phyloP scores from a whole-genome alignment of 2,797 vertebrate species.

The Ptychadena robeensis region DNA sequence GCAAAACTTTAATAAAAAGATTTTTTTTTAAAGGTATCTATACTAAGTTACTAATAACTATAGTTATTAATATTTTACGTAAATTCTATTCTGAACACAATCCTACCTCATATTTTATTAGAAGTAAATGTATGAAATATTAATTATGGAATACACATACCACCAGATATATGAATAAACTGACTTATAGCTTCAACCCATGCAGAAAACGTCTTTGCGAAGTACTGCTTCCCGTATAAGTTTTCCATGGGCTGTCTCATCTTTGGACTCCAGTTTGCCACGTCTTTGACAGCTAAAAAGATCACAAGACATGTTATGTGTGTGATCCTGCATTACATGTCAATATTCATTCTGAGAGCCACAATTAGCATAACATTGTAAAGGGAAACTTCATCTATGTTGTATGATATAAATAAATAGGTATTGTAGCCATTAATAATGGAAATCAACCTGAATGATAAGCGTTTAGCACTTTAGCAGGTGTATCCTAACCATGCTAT shows the following conservation, averaged over 20 bases:
- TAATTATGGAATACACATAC: constrained; percentile 69
- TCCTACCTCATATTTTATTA: no score
- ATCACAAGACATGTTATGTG: background rate
- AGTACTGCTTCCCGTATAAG: constrained; percentile 82
- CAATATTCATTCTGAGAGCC: background rate
- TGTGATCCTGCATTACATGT: background rate
- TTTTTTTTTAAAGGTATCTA: no score
- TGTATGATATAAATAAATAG: no score
- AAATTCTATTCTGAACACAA: no score
- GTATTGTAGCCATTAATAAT: no score
- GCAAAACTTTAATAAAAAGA: no score
- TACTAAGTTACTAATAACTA: no score
- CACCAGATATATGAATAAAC: constrained; percentile 76
- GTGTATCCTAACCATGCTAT: no score
- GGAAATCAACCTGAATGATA: no score
- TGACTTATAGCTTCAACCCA: constrained; percentile 83
- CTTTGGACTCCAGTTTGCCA: constrained; percentile 85
- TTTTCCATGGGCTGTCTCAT: constrained; percentile 84
- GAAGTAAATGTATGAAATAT: no score
- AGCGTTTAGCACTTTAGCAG: no score
- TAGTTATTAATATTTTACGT: no score
- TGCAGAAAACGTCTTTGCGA: constrained; percentile 81
- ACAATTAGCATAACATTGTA: background rate
- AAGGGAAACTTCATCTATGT: background rate
- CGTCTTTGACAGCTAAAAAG: constrained; percentile 81